Percentiles rank a stretch among this genome's conserved stretches.
Evolutionary conservation across 2,888 invertebrate genomes (phyloP).

Genomic region (Ariolimax columbianus): DNA sequence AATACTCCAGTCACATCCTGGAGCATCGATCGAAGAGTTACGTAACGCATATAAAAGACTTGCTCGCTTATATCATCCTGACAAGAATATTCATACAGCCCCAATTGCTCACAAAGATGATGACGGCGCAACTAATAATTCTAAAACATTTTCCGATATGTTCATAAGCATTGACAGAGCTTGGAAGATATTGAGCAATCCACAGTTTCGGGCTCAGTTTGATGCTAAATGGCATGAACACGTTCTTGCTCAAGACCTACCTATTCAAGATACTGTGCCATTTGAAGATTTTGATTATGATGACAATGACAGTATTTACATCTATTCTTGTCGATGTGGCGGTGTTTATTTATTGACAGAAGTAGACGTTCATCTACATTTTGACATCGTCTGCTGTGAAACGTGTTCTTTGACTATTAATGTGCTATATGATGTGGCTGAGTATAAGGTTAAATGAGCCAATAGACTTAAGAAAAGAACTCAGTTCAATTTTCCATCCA

Average conservation of each 20-base stretch:
- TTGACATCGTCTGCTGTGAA: constrained; percentile 72
- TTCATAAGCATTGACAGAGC: constrained; percentile 67
- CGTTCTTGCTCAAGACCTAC: constrained; percentile 67
- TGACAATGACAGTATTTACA: constrained; percentile 51
- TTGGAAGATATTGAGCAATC: constrained; percentile 71
- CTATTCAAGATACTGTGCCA: constrained; percentile 71
- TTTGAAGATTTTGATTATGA: constrained; percentile 66
- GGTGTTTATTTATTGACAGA: constrained; percentile 63
- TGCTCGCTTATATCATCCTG: constrained; percentile 43
- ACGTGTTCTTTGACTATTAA: constrained; percentile 70
- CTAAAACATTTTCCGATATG: neutral
- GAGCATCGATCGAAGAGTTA: constrained; percentile 49
- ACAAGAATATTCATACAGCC: constrained; percentile 33
- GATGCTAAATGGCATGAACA: constrained; percentile 69
- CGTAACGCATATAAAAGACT: constrained; percentile 41
- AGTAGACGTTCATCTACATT: constrained; percentile 62
- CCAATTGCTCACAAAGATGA: neutral
- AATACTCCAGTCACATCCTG: constrained; percentile 43
- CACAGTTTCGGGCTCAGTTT: constrained; percentile 63
- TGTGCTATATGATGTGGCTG: constrained; percentile 59
- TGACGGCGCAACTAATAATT: neutral
- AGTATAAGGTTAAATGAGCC: neutral
- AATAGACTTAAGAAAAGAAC: neutral
- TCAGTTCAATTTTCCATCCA: too few relatives aligned
- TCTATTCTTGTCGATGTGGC: constrained; percentile 71